phyloP scores from a whole-genome alignment of 2,797 vertebrate species.

The Myripristis murdjan region DNA sequence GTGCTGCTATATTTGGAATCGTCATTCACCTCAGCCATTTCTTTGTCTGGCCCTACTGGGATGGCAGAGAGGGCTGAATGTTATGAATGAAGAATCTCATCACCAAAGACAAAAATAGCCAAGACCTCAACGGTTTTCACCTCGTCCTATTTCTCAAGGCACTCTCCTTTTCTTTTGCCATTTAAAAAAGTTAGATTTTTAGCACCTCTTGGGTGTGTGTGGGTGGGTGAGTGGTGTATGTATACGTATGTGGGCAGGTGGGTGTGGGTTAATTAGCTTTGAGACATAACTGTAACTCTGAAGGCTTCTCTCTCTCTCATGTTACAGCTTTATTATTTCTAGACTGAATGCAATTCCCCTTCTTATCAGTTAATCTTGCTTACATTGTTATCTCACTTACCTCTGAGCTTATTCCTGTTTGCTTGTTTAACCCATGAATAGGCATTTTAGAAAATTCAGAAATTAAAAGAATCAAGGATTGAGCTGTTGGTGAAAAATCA shows the following conservation, averaged over 20 bases:
- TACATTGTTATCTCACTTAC: background rate
- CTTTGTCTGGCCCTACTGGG: slow-evolving; percentile 4
- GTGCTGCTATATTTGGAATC: slow-evolving; percentile 26
- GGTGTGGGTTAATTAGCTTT: slow-evolving; percentile 27
- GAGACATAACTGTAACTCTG: slow-evolving; percentile 3
- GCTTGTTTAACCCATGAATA: background rate
- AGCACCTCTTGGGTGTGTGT: background rate
- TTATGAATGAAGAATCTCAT: slow-evolving; percentile 10
- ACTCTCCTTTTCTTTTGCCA: background rate
- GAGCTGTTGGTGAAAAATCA: background rate
- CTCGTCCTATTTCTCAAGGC: slow-evolving; percentile 15
- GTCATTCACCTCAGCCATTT: slow-evolving; percentile 16
- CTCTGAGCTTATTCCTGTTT: too few species aligned
- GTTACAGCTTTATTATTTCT: background rate
- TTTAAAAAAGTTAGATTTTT: slow-evolving; percentile 1
- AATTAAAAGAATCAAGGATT: background rate
- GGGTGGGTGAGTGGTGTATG: background rate
- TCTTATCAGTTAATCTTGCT: background rate
- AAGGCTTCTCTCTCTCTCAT: background rate
- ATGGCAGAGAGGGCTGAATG: background rate
- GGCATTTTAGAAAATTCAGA: background rate
- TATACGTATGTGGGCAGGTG: background rate
- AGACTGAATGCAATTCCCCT: background rate
- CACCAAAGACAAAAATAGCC: slow-evolving; percentile 20
- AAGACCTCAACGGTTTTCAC: slow-evolving; percentile 2